These are phyloP conservation scores for Sardinella longiceps DNA, from an alignment of 2,797 vertebrate genomes.

Conservation along the genomic window DNA sequence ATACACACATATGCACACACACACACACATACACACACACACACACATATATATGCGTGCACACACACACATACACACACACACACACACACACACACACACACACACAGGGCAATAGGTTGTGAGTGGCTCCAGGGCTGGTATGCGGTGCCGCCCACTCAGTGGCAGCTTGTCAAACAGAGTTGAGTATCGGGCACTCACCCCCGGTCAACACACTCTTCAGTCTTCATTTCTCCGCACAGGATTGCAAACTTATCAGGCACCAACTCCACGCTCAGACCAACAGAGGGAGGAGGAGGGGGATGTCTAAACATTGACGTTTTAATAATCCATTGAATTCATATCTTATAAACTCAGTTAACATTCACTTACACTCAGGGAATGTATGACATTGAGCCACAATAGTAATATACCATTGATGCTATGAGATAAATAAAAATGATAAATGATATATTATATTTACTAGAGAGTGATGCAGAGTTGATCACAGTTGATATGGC, in stretches of 20 bases:
- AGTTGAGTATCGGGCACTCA: neutral
- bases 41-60: neutral
- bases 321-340: neutral
- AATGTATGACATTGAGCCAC: too few relatives aligned
- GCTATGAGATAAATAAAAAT: neutral
- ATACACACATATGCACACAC: too few relatives aligned
- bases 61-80: neutral
- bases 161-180: neutral
- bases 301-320: neutral
- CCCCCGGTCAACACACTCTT: neutral
- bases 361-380: neutral
- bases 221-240: neutral
- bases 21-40: neutral
- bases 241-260: neutral
- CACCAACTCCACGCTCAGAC: neutral
- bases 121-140: conserved; percentile 8
- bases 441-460: neutral
- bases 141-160: conserved; percentile 14
- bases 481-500: neutral
- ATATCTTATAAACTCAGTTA: neutral
- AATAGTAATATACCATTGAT: neutral
- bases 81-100: neutral
- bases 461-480: neutral
- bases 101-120: conserved; percentile 14
- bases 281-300: neutral